Evolutionary conservation across 2,888 invertebrate genomes (phyloP).

Genomic region (Oeneis ivallda): DNA sequence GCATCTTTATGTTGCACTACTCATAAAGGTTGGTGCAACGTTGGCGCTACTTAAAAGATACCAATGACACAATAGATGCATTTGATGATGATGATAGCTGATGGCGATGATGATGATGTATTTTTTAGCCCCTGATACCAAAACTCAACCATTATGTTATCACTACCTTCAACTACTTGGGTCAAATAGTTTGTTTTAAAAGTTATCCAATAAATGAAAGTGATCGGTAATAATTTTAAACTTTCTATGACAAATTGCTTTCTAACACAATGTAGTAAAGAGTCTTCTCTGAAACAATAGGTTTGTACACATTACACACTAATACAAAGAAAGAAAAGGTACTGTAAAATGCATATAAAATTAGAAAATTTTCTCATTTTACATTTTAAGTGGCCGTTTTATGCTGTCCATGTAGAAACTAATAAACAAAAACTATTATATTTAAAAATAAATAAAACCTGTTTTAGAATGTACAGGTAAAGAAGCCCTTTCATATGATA

Average conservation of each 20-base stretch:
- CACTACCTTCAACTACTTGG: too few species aligned
- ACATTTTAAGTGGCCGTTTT: conserved; percentile 4
- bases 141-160: too few species aligned
- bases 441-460: neutral
- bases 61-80: too few species aligned
- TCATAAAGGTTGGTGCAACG: too few species aligned
- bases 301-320: neutral
- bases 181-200: conserved; percentile 37
- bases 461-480: too few species aligned
- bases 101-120: too few species aligned
- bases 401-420: neutral
- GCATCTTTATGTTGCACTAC: too few species aligned
- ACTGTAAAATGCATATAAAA: conserved; percentile 7
- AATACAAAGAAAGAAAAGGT: conserved; percentile 6
- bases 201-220: conserved; percentile 57
- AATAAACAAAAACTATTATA: too few species aligned
- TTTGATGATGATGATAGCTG: too few species aligned
- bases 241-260: conserved; percentile 70
- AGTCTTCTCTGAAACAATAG: conserved; percentile 32
- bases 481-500: too few species aligned
- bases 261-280: conserved; percentile 61
- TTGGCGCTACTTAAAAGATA: too few species aligned
- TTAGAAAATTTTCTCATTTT: neutral
- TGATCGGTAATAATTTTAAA: conserved; percentile 55
- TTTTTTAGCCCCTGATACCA: too few species aligned